Evolutionary conservation across 2,888 invertebrate genomes (phyloP), one percentile per base, ranked within the genome.

Genomic region (Belgica antarctica): DNA sequence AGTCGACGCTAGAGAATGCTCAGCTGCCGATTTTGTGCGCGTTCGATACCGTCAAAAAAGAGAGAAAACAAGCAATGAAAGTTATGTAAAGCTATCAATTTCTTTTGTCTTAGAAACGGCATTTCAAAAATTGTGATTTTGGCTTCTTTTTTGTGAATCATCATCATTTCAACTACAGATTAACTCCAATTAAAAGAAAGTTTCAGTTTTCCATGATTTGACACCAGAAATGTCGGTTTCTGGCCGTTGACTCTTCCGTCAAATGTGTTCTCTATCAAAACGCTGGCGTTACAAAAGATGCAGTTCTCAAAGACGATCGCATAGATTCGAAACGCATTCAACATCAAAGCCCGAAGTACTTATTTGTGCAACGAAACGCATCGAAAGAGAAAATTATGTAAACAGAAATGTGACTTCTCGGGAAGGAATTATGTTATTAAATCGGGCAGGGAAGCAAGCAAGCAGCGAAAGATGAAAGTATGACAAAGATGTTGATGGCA

Each of bases 381-480:
- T 59, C 59, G n/a, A 59, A 27, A 24, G 22, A 27, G 59, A 59
- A 59, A 59, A 59, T 59, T 59, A 59, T 59, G 59, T 59, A 59
- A 59, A 59, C 59, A 59, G 59, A 59, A 59, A 59, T 3, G 17
- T n/a, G 17, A 3, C 22, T 17, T 52, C 52, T 52, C 12, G 8
- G 2, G 7, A 12, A n/a, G 15, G 8, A 22, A 52, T 52, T 52
- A 22, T 22, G 52, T 10, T 52, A 52, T 52, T 52, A 52, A 22
- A 8, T 52, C 22, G 52, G 17, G 22, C 52, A 52, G 22, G 22
- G 52, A 52, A 19, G 22, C 19, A 52, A 22, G 52, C 17, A 52
- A 52, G 52, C 22, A 52, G n/a, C n/a, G 52, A 52, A 19, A 52
- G 52, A 52, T 52, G 52, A 52, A 52, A 52, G 52, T 52, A 52